Base-by-base conservation (phyloP, 2,888 invertebrate species). In the Caenorhabditis sp. region DNA sequence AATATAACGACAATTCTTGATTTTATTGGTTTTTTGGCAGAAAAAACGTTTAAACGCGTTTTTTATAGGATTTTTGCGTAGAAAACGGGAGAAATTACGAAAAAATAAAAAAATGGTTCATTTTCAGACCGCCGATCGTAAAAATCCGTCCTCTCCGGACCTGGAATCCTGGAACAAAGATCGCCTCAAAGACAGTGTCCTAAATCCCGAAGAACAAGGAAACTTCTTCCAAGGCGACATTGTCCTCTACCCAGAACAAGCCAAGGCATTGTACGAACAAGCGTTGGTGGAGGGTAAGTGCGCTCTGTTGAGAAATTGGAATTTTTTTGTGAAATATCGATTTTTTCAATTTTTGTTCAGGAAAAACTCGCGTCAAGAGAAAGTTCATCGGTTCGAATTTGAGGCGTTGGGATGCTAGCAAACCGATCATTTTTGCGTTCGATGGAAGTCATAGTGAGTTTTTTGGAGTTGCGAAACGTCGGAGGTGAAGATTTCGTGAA, bases 211-310 rank as follows among this genome's bases (percentile, higher is more conserved):
- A 60, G 91, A 91, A 72, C 68, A 81, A 26, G 90, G 90, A 28
- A 69, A 83, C 4, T 88, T 88, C 69, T 91, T 90, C 56, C 90
- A 91, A 74, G 90, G 91, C 18, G 91, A 91, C 78, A 91, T 91
- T 53, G 89, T 91, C 15, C 84, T 91, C 44, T 89, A 85, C 55
- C 85, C 87, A 1, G 90, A 90, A 47, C 92, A 91, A 68, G 91
- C 91, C 1, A 85, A 90, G 47, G 80, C 79, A 20, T 70, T 91
- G 8, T 88, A 88, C 68, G 86, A 87, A 47, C 76, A 80, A 20
- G 87, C 87, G 0, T 37, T 87, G 22, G 83, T 88, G 20, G 76
- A 82, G 28, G 86, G 84, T 44, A 58, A 60, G 32, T 53, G 24
- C 6, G 24, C 22, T 13, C 20, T 13, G 24, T 20, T 18, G 50